Percentiles rank a stretch among this genome's conserved stretches.
These are phyloP conservation scores for Blera fallax DNA, from an alignment of 2,888 invertebrate species.

Conservation along the genomic window DNA sequence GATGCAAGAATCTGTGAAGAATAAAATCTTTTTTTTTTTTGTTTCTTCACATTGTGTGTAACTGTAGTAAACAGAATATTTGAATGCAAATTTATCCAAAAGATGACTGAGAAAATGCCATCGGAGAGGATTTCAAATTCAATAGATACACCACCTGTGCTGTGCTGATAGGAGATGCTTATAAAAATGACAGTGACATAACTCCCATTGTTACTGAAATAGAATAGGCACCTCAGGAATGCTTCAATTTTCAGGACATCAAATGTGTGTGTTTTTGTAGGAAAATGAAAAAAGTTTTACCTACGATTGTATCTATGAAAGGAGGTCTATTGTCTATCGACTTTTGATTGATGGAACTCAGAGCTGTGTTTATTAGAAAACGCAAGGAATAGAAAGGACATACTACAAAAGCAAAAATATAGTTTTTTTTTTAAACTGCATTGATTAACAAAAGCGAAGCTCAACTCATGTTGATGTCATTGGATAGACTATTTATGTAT, in stretches of 20 bases:
- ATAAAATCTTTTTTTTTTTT: too few species aligned
- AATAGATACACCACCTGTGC: conserved; percentile 11
- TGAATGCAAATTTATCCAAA: neutral
- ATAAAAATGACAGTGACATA: neutral
- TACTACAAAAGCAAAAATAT: neutral
- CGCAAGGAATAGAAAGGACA: neutral
- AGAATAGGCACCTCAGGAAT: neutral
- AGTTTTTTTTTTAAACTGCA: neutral
- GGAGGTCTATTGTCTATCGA: neutral
- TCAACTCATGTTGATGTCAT: too few species aligned
- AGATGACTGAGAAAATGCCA: neutral
- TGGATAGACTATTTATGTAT: too few species aligned
- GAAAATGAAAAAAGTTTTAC: neutral
- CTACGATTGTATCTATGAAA: neutral
- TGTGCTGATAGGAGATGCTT: neutral
- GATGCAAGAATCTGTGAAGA: too few species aligned
- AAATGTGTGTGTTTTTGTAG: neutral
- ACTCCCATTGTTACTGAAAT: conserved; percentile 1
- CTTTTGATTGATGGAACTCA: neutral
- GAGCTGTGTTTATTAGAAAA: neutral
- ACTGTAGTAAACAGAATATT: neutral
- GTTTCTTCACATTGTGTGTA: too few species aligned
- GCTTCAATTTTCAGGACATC: conserved; percentile 2
- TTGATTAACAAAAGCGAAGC: too few species aligned
- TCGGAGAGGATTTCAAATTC: neutral